Conservation (phyloP, 2,797 vertebrate genomes). For the Anas capensis region DNA sequence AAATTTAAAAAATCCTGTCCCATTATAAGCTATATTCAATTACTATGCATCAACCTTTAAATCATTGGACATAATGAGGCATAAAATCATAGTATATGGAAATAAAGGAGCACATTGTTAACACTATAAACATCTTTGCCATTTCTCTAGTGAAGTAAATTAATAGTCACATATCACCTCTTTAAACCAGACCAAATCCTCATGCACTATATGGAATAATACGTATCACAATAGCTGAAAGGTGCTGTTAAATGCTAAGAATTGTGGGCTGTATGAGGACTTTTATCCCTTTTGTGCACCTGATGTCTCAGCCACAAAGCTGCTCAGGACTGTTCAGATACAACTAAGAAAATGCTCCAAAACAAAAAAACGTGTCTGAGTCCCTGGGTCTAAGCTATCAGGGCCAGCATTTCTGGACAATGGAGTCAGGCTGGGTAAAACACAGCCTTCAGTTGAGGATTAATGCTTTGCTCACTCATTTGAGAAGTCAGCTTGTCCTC, state of each 20-base stretch:
- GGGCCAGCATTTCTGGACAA: background rate
- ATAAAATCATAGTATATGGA: background rate
- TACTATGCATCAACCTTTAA: slow-evolving; percentile 26
- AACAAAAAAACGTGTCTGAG: background rate
- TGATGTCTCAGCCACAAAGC: background rate
- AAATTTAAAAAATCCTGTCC: slow-evolving; percentile 37
- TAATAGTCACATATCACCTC: background rate
- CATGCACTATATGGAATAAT: background rate
- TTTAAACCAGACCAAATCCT: slow-evolving; percentile 14
- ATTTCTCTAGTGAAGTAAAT: background rate
- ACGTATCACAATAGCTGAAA: background rate
- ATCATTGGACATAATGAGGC: slow-evolving; percentile 17
- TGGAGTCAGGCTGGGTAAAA: background rate
- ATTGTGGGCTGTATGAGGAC: background rate
- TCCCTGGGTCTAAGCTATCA: background rate
- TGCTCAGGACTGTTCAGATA: background rate
- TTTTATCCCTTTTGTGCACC: slow-evolving; percentile 21
- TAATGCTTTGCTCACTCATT: background rate
- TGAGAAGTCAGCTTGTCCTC: background rate
- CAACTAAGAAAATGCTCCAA: background rate
- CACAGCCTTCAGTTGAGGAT: background rate
- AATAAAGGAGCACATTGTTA: background rate
- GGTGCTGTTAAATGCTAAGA: background rate
- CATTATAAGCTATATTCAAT: slow-evolving; percentile 53
- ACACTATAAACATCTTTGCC: background rate